These are phyloP conservation scores for Vireo altiloquus DNA, from an alignment of 2,113 vertebrate genomes.

Conservation along the genomic window DNA sequence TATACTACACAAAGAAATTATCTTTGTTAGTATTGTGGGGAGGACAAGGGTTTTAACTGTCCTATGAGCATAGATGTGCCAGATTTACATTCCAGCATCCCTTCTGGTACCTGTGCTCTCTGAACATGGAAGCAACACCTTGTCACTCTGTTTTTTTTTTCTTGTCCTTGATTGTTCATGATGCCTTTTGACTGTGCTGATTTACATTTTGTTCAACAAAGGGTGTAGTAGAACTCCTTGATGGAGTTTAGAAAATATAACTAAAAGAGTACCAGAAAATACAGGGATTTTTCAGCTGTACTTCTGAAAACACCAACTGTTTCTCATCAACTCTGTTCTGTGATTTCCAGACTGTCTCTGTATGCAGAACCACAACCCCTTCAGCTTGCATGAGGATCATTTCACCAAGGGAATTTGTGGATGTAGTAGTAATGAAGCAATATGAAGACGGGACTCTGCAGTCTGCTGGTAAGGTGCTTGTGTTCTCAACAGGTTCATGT, in stretches of 20 bases:
- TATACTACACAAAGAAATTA: not conserved
- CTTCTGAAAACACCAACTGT: not conserved
- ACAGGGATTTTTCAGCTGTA: not conserved
- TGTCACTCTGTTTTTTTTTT: not conserved
- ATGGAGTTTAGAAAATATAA: not conserved
- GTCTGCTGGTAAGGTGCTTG: conserved; percentile 81
- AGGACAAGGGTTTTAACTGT: not conserved
- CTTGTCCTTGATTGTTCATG: not conserved
- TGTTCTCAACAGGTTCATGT: not conserved
- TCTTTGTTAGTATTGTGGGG: not conserved
- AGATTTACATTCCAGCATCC: not conserved
- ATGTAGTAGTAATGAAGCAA: conserved; percentile 81
- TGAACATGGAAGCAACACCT: fast-evolving
- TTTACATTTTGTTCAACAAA: not conserved
- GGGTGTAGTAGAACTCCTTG: not conserved
- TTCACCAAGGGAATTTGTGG: conserved; percentile 92
- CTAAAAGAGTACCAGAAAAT: not conserved
- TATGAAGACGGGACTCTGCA: conserved; percentile 86
- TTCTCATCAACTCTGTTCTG: not conserved
- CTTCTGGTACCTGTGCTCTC: not conserved
- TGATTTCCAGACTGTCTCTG: conserved; percentile 72
- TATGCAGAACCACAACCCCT: conserved; percentile 87
- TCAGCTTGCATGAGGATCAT: conserved; percentile 93
- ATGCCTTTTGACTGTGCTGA: not conserved
- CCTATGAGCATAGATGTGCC: too few relatives aligned